A percentile compares a stretch with the other conserved stretches of the same genome.
phyloP scores from a whole-genome alignment of 1,140 invertebrate species.

The Pristionchus pacificus region DNA sequence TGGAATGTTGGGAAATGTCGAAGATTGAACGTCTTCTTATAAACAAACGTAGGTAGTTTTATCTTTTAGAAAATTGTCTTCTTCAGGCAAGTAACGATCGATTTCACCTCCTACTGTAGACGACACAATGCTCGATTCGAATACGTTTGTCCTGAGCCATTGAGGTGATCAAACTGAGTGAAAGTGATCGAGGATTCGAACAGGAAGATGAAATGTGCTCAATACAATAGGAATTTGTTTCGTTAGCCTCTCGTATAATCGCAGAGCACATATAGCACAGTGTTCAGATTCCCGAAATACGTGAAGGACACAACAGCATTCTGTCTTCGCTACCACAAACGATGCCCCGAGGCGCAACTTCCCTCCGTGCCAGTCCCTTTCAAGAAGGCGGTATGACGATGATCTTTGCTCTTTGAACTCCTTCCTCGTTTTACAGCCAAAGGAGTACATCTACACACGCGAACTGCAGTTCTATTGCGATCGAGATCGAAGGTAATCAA shows the following conservation, averaged over 20 bases:
- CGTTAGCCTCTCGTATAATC: neutral
- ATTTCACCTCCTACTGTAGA: conserved; percentile 30
- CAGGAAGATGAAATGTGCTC: too few species aligned
- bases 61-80: neutral
- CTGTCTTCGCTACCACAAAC: conserved; percentile 29
- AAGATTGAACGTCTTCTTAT: neutral
- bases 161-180: too few species aligned
- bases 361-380: conserved; percentile 30
- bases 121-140: conserved; percentile 29
- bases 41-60: too few species aligned
- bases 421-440: too few species aligned
- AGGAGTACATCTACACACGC: too few species aligned
- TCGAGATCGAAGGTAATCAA: conserved; percentile 5
- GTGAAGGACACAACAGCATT: conserved; percentile 26
- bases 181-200: too few species aligned
- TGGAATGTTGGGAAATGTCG: neutral
- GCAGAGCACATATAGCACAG: neutral
- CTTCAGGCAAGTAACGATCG: conserved; percentile 33
- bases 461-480: too few species aligned
- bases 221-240: neutral
- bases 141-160: conserved; percentile 36
- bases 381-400: conserved; percentile 23
- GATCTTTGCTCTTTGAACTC: too few species aligned
- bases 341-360: conserved; percentile 22
- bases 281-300: neutral